Evolutionary conservation across 1,140 invertebrate genomes (phyloP).

Genomic region (Drosophila nigrodunni): DNA sequence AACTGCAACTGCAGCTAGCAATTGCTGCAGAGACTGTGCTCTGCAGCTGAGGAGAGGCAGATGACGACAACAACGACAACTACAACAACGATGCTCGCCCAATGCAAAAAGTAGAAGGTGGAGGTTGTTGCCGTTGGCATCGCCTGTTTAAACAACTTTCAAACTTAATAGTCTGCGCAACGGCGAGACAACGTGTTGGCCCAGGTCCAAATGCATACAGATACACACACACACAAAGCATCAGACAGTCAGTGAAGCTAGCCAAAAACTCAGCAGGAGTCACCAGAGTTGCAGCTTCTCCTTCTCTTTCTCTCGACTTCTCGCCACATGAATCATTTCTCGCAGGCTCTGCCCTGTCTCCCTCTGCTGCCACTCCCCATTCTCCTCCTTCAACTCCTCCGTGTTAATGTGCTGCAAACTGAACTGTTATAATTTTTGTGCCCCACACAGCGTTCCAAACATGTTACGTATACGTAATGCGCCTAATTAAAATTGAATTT

Average conservation of each 20-base stretch:
- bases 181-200: slow-evolving; percentile 68
- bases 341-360: slow-evolving; percentile 24
- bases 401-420: slow-evolving; percentile 79
- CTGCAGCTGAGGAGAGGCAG: slow-evolving; percentile 54
- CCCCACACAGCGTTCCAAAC: slow-evolving; percentile 34
- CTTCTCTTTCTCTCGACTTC: slow-evolving; percentile 32
- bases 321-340: slow-evolving; percentile 74
- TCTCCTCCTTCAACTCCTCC: slow-evolving; percentile 34
- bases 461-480: slow-evolving; percentile 74
- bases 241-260: slow-evolving; percentile 28
- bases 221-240: slow-evolving; percentile 8
- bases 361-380: slow-evolving; percentile 8
- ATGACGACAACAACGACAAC: slow-evolving; percentile 42
- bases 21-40: slow-evolving; percentile 26
- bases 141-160: slow-evolving; percentile 82
- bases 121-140: slow-evolving; percentile 69
- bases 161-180: slow-evolving; percentile 82
- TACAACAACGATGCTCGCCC: slow-evolving; percentile 69
- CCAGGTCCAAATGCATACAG: slow-evolving; percentile 54
- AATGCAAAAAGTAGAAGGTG: slow-evolving; percentile 81
- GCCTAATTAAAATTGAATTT: slow-evolving; percentile 77
- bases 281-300: slow-evolving; percentile 25
- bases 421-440: slow-evolving; percentile 73
- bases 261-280: slow-evolving; percentile 70
- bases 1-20: slow-evolving; percentile 59